Evolutionary conservation across 2,888 invertebrate genomes (phyloP).

Genomic region (Ceramica pisi): DNA sequence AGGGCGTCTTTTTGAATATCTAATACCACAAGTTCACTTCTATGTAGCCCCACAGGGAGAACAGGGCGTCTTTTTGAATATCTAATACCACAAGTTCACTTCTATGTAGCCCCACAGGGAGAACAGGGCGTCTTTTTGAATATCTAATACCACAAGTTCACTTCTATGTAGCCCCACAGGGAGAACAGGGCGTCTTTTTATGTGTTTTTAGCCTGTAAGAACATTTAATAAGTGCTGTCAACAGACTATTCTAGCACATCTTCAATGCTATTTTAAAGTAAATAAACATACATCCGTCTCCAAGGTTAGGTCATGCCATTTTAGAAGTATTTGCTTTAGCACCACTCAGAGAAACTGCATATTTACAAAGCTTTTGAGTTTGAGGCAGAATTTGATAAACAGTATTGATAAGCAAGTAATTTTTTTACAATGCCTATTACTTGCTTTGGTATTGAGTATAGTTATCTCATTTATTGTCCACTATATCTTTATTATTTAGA

Average conservation of each 20-base stretch:
- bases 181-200: not conserved
- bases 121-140: not conserved
- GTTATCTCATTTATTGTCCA: slow-evolving; percentile 6
- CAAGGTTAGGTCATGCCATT: not conserved
- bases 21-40: not conserved
- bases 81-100: no score
- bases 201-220: not conserved
- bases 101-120: not conserved
- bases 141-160: no score
- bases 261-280: not conserved
- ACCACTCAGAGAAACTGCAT: not conserved
- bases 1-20: not conserved
- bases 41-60: not conserved
- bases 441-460: not conserved
- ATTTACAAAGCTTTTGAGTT: not conserved
- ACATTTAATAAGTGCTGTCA: not conserved
- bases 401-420: not conserved
- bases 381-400: not conserved
- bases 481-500: slow-evolving; percentile 22
- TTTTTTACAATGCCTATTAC: not conserved
- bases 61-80: not conserved
- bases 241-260: no score
- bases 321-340: not conserved
- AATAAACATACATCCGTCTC: not conserved
- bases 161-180: not conserved